Base-by-base conservation (phyloP, 2,888 invertebrate genomes). In the Eupithecia vulgata region DNA sequence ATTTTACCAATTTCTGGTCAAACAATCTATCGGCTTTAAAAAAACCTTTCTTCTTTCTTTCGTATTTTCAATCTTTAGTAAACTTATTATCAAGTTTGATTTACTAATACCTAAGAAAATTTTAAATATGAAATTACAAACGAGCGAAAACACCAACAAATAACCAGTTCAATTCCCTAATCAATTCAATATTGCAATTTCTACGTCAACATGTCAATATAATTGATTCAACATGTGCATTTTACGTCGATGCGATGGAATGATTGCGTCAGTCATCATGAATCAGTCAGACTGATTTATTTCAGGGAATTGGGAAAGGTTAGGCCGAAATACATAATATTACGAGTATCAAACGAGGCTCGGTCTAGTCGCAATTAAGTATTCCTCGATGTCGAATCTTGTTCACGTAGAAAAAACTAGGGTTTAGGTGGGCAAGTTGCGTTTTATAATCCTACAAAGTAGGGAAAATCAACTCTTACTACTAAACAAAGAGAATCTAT, bases 181-280 rank as follows among this genome's bases (percentile, higher is more conserved):
- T 21, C 21, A 52, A 52, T 52, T 52, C 48, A 52, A n/a, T 67
- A 48, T 66, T 65, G 64, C 65, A 68, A 75, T 65, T n/a, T 66
- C 30, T 67, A 72, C 42, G 59, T 72, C 72, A 72, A 74, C 64
- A 59, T 72, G 71, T 70, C 70, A 72, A 72, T 75, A 3, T 65
- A 72, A 70, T 75, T 67, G 72, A 72, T 72, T 64, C 48, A 72
- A 48, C 62, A 59, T 67, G 68, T 67, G 68, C 71, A 71, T 64
- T 45, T 52, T 52, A 52, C 48, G 71, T 71, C 69, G 61, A 45
- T 35, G 45, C 59, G 64, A 37, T 59, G 52, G 30, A 57, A 40
- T 69, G 48, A 62, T 69, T 69, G 62, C 71, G 37, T 74, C 67
- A 68, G 57, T 74, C 70, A 57, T 74, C 70, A 57, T 72, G 42